Conservation (phyloP, 1,140 invertebrate genomes). For the Ceratina japonica region DNA sequence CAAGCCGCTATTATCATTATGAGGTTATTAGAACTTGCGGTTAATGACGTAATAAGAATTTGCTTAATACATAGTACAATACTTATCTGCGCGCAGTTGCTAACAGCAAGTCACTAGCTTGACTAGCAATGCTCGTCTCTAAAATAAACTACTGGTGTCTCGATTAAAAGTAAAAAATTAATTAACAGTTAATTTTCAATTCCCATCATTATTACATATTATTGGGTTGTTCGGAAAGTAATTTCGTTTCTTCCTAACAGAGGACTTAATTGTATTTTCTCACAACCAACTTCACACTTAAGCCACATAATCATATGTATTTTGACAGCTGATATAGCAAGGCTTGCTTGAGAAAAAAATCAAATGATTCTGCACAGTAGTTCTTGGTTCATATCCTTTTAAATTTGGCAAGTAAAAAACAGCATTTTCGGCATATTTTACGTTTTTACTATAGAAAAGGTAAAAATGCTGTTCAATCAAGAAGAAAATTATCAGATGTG, state of each 20-base stretch:
- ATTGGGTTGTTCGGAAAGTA: too few relatives aligned
- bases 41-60: too few relatives aligned
- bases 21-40: too few relatives aligned
- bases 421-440: slow-evolving; percentile 25
- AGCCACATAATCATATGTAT: slow-evolving; percentile 9
- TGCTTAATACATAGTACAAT: too few relatives aligned
- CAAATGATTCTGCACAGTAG: slow-evolving; percentile 4
- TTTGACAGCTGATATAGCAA: slow-evolving; percentile 6
- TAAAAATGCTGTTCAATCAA: slow-evolving; percentile 27
- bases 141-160: too few relatives aligned
- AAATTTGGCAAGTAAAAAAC: slow-evolving; percentile 13
- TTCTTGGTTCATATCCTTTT: not conserved
- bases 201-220: too few relatives aligned
- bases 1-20: too few relatives aligned
- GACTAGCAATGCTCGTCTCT: too few relatives aligned
- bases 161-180: too few relatives aligned
- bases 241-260: not conserved
- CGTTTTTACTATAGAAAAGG: slow-evolving; percentile 15
- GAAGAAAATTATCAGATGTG: slow-evolving; percentile 16
- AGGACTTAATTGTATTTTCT: slow-evolving; percentile 17
- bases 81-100: too few relatives aligned
- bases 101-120: too few relatives aligned
- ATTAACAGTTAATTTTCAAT: too few relatives aligned
- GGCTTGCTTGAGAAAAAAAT: slow-evolving; percentile 1
- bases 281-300: slow-evolving; percentile 8